These are phyloP conservation scores for Dasyornis broadbenti DNA, from an alignment of 2,113 vertebrate species.

Conservation along the genomic window DNA sequence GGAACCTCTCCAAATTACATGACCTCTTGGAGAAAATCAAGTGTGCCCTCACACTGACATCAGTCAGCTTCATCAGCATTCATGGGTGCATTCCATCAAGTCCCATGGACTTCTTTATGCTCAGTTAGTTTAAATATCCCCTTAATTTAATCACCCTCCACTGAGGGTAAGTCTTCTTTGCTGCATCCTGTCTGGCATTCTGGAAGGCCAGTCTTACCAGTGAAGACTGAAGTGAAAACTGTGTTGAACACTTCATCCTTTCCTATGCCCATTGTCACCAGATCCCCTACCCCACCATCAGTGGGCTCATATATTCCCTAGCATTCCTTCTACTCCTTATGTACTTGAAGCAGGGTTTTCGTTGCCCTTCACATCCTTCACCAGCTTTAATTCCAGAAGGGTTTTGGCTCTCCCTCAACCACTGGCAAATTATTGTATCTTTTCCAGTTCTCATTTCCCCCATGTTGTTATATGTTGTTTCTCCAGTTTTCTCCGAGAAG, in stretches of 20 bases:
- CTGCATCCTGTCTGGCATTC: neutral
- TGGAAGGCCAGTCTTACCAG: accelerated
- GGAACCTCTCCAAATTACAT: neutral
- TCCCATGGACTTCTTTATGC: neutral
- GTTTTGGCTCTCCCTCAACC: neutral
- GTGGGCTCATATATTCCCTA: neutral
- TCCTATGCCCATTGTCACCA: neutral
- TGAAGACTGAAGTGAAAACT: neutral
- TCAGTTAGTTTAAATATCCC: neutral
- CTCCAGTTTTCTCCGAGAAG: neutral
- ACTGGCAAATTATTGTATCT: neutral
- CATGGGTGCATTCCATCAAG: neutral
- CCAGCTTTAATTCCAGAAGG: neutral
- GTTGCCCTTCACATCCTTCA: neutral
- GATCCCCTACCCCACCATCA: neutral
- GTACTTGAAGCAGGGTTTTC: neutral
- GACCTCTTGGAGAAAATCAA: neutral
- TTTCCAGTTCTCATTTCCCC: neutral
- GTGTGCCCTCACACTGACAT: neutral
- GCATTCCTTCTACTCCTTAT: neutral
- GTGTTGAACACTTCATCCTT: neutral
- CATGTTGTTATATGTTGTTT: neutral
- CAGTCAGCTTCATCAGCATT: neutral
- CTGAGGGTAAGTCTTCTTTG: neutral
- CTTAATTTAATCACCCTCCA: neutral